Evolutionary conservation across 2,113 vertebrate genomes (phyloP), one percentile per base, ranked within the genome.

Genomic region (Scalopus aquaticus): DNA sequence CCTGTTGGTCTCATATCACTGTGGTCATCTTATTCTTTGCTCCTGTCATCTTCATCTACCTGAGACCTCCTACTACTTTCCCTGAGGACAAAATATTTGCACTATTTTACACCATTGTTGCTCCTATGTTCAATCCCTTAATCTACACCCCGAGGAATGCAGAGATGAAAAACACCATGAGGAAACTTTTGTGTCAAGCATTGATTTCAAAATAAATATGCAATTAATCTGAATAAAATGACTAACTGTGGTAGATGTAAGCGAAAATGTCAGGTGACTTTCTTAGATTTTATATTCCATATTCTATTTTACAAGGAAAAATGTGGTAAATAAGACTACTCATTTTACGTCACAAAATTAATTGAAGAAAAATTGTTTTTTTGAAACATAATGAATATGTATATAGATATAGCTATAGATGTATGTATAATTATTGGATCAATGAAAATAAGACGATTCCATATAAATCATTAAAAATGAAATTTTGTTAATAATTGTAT

Each of bases 131-230:
- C 28, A 82, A 92, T 32, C 84, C 62, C 2, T 30, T 92, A 51
- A 78, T 92, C 32, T 95, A 87, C 6, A 79, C 46, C 35, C 7
- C 82, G 44, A 91, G 72, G 77, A 88, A 88, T 49, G 35, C 56
- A 51, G 86, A 88, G 72, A 77, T 88, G 44, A 77, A 88, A 77
- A 77, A 65, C 24, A 11, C 24, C 0, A 30, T 88, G 44, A 64
- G n/a, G 6, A 88, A 64, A 64, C 42, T 93, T 13, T 80, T 76
- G 83, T 93, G 84, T 80, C 64, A 88, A 54, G 6, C 9, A 62
- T 39, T 73, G 4, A 20, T 46, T 74, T 46, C 42, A 30, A 74
- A 46, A 46, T 24, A 22, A 46, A 30, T 24, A 11, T 17, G 17
- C 13, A 16, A 74, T 16, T 74, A 74, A 44, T 46, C 12, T 74